Base-by-base conservation (phyloP, 1,140 invertebrate genomes). In the Trichonephila clavipes region DNA sequence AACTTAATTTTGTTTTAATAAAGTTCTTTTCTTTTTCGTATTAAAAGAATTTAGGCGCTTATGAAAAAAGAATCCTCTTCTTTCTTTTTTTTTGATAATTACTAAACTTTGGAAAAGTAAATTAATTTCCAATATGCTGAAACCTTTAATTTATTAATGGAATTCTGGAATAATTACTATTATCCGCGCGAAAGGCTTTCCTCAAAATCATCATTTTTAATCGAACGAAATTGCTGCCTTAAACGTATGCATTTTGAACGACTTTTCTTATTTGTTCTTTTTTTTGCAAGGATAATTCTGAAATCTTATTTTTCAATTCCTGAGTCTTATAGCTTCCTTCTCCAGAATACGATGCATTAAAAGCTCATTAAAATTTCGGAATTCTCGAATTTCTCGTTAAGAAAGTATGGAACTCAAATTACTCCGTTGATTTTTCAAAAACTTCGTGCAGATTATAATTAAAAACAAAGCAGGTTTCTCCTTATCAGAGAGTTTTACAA, bases 381-480 rank as follows among this genome's bases (percentile, higher is more conserved):
- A 87, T 87, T 64, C 85, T 87, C 85, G 59, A 87, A 87, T 64
- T 64, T 64, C 85, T 87, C 59, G 59, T 87, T 87, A 87, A 87
- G 51, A 8, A 64, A 58, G 21, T 40, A 40, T 28, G 58, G 61
- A 87, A 62, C 28, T 87, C 34, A 18, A 87, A 87, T 87, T 87
- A 87, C 61, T 83, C 24, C 24, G 34, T 34, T 16, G 40, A 83
- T 83, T 83, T 83, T 83, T 83, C 24, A 4, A n/a, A 34, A 87
- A 64, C 58, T 64, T 12, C 3, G 61, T 10, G 85, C 28, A 21
- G 28, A 64, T 87, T 64, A 64, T 64, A 87, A 62, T 87, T 62
- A 40, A 58, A 62, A 83, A 83, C 61, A 62, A 62, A 61, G 58
- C 19, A 40, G 18, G 10, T 14, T 40, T 58, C 61, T 62, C n/a